Percentiles rank a stretch among this genome's conserved stretches.
phyloP scores from a whole-genome alignment of 2,888 invertebrate genomes.

The Acanthosepion esculentum region DNA sequence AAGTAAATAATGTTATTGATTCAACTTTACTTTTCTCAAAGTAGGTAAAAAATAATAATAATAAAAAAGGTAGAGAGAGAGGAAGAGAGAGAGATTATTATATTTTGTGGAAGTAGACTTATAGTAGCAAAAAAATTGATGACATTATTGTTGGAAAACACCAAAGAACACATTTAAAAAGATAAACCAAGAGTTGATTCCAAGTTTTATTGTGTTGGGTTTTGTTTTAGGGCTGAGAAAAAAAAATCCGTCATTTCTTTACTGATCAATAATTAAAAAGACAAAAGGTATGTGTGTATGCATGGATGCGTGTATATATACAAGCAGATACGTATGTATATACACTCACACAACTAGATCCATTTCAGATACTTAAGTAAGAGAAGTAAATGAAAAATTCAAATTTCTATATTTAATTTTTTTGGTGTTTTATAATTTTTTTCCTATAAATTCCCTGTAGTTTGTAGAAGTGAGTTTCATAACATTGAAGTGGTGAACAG shows the following conservation, averaged over 20 bases:
- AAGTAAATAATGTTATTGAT: not conserved
- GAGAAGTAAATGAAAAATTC: too few species aligned
- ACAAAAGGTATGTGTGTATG: not conserved
- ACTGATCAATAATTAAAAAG: not conserved
- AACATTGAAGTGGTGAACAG: slow-evolving; percentile 3
- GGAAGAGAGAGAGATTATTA: not conserved
- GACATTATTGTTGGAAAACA: not conserved
- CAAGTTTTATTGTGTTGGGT: slow-evolving; percentile 14
- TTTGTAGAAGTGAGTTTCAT: not conserved
- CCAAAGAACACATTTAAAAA: not conserved
- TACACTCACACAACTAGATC: too few species aligned
- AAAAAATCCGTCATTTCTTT: not conserved
- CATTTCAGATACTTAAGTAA: too few species aligned
- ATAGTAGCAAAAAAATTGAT: not conserved
- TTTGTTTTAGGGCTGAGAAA: not conserved
- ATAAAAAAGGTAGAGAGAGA: not conserved
- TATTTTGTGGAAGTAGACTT: not conserved
- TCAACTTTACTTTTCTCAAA: not conserved
- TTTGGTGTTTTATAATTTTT: not conserved
- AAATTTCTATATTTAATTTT: too few species aligned
- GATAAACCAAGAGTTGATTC: not conserved
- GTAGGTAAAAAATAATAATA: not conserved
- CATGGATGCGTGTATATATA: not conserved
- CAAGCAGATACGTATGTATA: not conserved
- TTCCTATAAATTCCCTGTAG: not conserved